Base-by-base conservation (phyloP, 2,113 vertebrate species). In the Menidia beryllina region DNA sequence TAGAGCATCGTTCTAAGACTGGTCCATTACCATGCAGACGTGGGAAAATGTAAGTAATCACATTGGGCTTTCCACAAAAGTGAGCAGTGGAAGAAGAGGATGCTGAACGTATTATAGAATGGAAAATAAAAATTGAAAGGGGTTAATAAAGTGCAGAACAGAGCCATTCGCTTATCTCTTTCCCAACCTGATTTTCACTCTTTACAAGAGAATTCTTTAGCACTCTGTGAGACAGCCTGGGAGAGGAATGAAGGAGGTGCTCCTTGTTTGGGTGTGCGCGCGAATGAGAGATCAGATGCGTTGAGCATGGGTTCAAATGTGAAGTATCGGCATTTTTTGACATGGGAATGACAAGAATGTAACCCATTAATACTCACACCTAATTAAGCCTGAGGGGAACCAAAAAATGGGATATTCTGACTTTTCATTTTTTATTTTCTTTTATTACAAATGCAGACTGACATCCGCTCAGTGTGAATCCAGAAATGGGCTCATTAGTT, bases 401-500 rank as follows among this genome's bases (percentile, higher is more conserved):
- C 20, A 49, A 20, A 59, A 34, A 34, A 11, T 36, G 30, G 30
- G 30, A 68, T 45, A 45, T 25, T 75, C 68, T 55, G 30, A 34
- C 5, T 34, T 34, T 34, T 34, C 5, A 5, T 30, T 30, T 30
- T 30, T 8, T 34, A 62, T 79, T 75, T 72, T 34, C 50, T 55
- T 50, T 53, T 26, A 41, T 26, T 47, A 57, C 57, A 82, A 56
- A 61, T 30, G 48, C 48, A 69, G 21, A 8, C 69, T 79, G 72
- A 81, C 66, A 53, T 61, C 48, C 60, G 59, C 60, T 34, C 45
- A 70, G 58, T 53, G 30, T 58, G 51, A 74, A 72, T 30, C 51
- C 55, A 58, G 62, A 82, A 71, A 81, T 61, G 59, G 67, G 83
- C 82, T 90, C 83, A 87, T 91, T 88, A 89, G 84, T 81, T 87